Evolutionary conservation across 1,140 invertebrate genomes (phyloP).

Genomic region (Bradysia coprophila): DNA sequence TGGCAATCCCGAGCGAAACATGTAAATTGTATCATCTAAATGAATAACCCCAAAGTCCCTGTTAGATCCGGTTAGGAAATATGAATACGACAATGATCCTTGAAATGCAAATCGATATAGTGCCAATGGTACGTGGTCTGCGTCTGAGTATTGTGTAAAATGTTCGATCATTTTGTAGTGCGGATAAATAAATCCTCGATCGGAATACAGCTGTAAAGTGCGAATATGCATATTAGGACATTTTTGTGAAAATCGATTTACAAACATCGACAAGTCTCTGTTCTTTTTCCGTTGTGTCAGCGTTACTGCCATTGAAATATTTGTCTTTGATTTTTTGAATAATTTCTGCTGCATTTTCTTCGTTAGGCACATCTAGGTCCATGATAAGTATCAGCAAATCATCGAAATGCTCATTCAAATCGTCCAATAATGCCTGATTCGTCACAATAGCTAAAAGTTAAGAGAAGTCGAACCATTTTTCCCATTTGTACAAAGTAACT

Average conservation of each 20-base stretch:
- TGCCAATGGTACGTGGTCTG: conserved; percentile 10
- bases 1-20: conserved; percentile 14
- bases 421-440: conserved; percentile 12
- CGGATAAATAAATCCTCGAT: conserved; percentile 17
- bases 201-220: conserved; percentile 14
- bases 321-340: conserved; percentile 8
- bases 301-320: conserved; percentile 13
- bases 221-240: too few species aligned
- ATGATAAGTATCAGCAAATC: conserved; percentile 14
- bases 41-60: conserved; percentile 16
- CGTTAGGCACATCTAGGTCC: conserved; percentile 9
- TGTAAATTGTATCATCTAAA: conserved; percentile 20
- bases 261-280: conserved; percentile 21
- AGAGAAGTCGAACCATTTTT: neutral
- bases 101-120: conserved; percentile 16
- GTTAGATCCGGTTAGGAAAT: conserved; percentile 11
- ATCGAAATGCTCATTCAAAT: conserved; percentile 19
- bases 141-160: conserved; percentile 7
- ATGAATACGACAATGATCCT: conserved; percentile 13
- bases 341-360: neutral
- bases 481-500: conserved; percentile 2
- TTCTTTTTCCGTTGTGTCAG: conserved; percentile 12
- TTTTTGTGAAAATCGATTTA: too few species aligned
- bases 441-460: conserved; percentile 14
- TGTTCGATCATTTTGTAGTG: conserved; percentile 11